Percentiles rank a stretch among this genome's conserved stretches.
Evolutionary conservation across 2,888 invertebrate species (phyloP).

Genomic region (Spicauda simplicius): DNA sequence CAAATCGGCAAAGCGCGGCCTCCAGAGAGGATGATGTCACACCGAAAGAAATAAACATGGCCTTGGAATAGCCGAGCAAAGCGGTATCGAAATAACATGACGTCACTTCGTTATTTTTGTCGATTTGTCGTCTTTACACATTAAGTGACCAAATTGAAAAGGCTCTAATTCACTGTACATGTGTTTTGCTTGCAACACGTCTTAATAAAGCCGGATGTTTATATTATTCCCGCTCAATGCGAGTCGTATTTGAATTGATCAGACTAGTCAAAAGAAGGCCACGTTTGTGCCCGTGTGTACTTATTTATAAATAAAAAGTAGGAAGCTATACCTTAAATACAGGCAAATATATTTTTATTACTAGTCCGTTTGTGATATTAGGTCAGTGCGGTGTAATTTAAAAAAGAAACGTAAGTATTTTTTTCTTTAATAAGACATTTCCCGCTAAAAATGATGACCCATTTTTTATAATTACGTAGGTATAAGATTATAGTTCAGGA

Average conservation of each 20-base stretch:
- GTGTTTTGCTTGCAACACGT: constrained; percentile 21
- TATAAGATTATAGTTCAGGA: not conserved
- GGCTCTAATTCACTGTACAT: not conserved
- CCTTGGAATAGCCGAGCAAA: constrained; percentile 58
- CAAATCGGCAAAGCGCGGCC: constrained; percentile 10
- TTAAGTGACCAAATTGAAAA: constrained; percentile 47
- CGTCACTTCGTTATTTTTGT: constrained; percentile 70
- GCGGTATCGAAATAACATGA: constrained; percentile 51
- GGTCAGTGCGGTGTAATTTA: not conserved
- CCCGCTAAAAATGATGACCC: not conserved
- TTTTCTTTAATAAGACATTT: constrained; percentile 3
- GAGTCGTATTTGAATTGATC: constrained; percentile 47
- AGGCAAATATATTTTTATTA: not conserved
- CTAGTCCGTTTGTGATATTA: constrained; percentile 28
- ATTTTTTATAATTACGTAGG: not conserved
- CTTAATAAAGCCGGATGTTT: constrained; percentile 43
- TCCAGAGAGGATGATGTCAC: constrained; percentile 49
- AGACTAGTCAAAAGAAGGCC: constrained; percentile 40
- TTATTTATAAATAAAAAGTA: constrained; percentile 5
- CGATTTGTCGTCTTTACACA: constrained; percentile 54
- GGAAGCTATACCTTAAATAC: not conserved
- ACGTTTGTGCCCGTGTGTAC: constrained; percentile 32
- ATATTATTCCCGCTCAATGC: constrained; percentile 54
- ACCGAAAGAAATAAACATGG: constrained; percentile 48
- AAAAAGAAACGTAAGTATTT: constrained; percentile 22